Percentiles rank a stretch among this genome's conserved stretches.
Conservation (phyloP, 2,797 vertebrate species). For the Peromyscus melanophrys region DNA sequence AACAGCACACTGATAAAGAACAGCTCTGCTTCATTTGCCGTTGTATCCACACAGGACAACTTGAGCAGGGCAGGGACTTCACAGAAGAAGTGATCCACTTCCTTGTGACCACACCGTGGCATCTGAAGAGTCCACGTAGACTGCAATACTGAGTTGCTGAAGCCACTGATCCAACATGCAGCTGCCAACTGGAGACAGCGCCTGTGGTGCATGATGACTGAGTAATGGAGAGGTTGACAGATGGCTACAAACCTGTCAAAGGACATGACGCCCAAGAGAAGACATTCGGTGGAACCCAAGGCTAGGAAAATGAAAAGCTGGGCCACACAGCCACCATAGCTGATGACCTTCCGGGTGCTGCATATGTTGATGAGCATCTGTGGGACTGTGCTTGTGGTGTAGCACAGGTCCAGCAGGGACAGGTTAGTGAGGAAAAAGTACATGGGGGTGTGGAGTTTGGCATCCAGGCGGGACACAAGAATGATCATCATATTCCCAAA, state of each 20-base stretch:
- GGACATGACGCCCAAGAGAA: constrained; percentile 77
- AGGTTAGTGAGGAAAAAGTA: constrained; percentile 82
- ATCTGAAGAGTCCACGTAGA: constrained; percentile 67
- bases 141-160: constrained; percentile 71
- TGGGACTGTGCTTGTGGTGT: constrained; percentile 66
- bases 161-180: constrained; percentile 75
- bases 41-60: constrained; percentile 69
- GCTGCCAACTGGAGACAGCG: constrained; percentile 69
- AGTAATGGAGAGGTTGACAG: constrained; percentile 75
- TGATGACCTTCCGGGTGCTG: constrained; percentile 58
- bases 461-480: constrained; percentile 70
- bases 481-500: constrained; percentile 78
- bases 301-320: constrained; percentile 81
- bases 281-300: constrained; percentile 78
- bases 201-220: constrained; percentile 71
- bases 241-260: constrained; percentile 80
- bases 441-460: constrained; percentile 81
- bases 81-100: constrained; percentile 80
- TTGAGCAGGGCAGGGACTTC: constrained; percentile 76
- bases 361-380: constrained; percentile 67
- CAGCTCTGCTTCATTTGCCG: constrained; percentile 67
- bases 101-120: constrained; percentile 56
- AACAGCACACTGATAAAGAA: constrained; percentile 73
- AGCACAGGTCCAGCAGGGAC: constrained; percentile 80
- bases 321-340: constrained; percentile 53